Base-by-base conservation (phyloP, 2,113 vertebrate genomes). In the Muscicapa adusta region DNA sequence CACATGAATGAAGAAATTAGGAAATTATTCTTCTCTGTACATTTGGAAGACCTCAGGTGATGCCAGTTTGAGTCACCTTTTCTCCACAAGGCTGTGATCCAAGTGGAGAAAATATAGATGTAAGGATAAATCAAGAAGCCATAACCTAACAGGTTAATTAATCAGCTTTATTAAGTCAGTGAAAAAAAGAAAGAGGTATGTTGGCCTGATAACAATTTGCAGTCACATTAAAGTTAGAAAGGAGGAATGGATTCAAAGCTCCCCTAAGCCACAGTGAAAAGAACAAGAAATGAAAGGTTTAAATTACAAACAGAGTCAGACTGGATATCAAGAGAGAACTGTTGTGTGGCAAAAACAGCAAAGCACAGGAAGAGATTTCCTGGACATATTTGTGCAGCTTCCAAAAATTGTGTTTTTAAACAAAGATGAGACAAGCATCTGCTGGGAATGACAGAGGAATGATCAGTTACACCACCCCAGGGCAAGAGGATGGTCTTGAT, bases 61-160 rank as follows among this genome's bases (percentile, higher is more conserved):
- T 38, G 56, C 16, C 33, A 54, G 28, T 88, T 50, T 78, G 50
- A 75, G 38, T 24, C 18, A 76, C 57, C 31, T 85, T 77, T 73
- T 48, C 71, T 87, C 61, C 57, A 60, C 8, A 47, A 51, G 40
- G 65, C 24, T 77, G 33, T 43, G 71, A 76, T 83, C 78, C 88
- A 93, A 83, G 29, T 4, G 1, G 20, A 65, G 29, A 65, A 88
- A 82, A 88, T 61, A 70, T 51, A 80, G 67, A 67, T 62, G 19
- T 14, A 54, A 58, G 51, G 60, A 60, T 91, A 95, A 94, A 93
- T 83, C 58, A 91, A 83, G 79, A 88, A 92, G 47, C 43, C 62
- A 77, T 51, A 95, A 73, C 60, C 72, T 83, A 92, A 50, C 45
- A 71, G 38, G 47, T 93, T 94, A 95, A 95, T 83, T 91, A 96